Percentiles rank a stretch among this genome's conserved stretches.
Evolutionary conservation across 2,888 invertebrate species (phyloP).

Genomic region (Macrosiphum euphorbiae): DNA sequence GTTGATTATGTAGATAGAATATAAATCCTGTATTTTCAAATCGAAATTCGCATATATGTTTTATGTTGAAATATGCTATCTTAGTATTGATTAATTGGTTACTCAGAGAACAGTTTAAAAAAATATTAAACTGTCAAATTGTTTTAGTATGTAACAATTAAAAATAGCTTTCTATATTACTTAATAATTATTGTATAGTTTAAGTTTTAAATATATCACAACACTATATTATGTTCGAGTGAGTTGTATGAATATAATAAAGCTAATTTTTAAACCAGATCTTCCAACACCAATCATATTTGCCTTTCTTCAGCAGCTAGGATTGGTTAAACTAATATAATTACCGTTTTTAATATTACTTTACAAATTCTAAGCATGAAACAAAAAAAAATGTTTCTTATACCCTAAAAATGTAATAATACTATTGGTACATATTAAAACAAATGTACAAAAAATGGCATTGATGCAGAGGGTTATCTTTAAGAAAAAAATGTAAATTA

Average conservation of each 20-base stretch:
- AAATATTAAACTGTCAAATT: background rate
- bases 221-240: background rate
- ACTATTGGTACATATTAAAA: no score
- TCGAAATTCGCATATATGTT: background rate
- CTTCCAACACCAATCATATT: no score
- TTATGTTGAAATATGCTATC: background rate
- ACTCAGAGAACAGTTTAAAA: background rate
- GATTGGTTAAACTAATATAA: no score
- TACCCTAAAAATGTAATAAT: no score
- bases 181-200: background rate
- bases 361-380: no score
- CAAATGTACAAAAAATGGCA: no score
- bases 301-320: no score
- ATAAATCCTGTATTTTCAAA: background rate
- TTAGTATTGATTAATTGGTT: background rate
- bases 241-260: background rate
- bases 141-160: background rate
- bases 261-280: background rate
- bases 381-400: no score
- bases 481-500: background rate
- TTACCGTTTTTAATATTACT: no score
- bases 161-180: background rate
- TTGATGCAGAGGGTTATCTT: no score
- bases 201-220: background rate
- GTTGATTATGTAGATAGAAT: constrained; percentile 18